phyloP scores from a whole-genome alignment of 2,113 vertebrate species.

The Oreochromis niloticus region DNA sequence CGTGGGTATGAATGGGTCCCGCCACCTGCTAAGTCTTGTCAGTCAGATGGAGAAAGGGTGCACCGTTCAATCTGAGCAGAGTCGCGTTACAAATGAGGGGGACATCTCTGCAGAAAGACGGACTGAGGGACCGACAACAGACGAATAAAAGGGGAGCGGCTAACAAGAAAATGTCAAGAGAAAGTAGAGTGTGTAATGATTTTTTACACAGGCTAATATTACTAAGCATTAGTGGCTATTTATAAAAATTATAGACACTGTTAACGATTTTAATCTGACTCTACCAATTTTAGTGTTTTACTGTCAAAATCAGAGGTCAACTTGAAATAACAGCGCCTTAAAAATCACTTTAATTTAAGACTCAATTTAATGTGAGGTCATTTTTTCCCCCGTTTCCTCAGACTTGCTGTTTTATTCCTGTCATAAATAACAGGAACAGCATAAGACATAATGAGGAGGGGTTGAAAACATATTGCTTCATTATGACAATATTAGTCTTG shows the following conservation, averaged over 20 bases:
- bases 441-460: neutral
- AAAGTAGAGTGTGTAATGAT: neutral
- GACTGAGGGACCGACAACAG: neutral
- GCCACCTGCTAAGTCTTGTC: conserved; percentile 67
- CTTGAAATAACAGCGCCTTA: neutral
- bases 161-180: neutral
- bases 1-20: conserved; percentile 49
- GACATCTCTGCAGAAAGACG: conserved; percentile 38
- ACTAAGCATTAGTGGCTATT: neutral
- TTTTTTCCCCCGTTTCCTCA: neutral
- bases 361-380: neutral
- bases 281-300: neutral
- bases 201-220: neutral
- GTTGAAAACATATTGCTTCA: neutral
- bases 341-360: neutral
- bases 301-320: neutral
- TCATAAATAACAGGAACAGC: neutral
- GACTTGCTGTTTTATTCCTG: neutral
- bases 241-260: neutral
- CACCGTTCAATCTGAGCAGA: conserved; percentile 38
- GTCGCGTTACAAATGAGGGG: conserved; percentile 59
- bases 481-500: neutral
- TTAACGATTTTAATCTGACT: neutral
- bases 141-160: neutral
- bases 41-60: conserved; percentile 51